A percentile compares a stretch with the other conserved stretches of the same genome.
phyloP scores from a whole-genome alignment of 2,888 invertebrate species.

The Lumbricus terrestris region DNA sequence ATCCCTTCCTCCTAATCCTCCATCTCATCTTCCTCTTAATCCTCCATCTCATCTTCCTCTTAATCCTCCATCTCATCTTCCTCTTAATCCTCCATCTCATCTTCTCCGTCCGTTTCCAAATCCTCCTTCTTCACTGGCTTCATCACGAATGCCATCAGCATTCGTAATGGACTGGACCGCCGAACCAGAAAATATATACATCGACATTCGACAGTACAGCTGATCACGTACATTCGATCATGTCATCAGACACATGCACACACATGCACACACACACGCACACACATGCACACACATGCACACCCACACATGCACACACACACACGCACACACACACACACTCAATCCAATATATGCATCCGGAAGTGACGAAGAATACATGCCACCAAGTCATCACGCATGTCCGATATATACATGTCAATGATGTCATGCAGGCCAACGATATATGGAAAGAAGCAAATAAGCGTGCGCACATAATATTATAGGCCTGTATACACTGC shows the following conservation, averaged over 20 bases:
- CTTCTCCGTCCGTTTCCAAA: not conserved
- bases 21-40: too few species aligned
- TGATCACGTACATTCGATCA: not conserved
- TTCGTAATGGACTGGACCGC: not conserved
- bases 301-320: too few species aligned
- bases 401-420: not conserved
- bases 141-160: not conserved
- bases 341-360: not conserved
- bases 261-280: too few species aligned
- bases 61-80: not conserved
- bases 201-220: not conserved
- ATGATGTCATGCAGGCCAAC: too few species aligned
- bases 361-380: not conserved
- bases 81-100: not conserved
- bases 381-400: not conserved
- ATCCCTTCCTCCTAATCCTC: not conserved
- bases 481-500: too few species aligned
- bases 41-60: not conserved
- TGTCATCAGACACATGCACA: too few species aligned
- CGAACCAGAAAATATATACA: constrained; percentile 3
- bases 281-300: too few species aligned
- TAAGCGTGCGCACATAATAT: too few species aligned
- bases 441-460: too few species aligned
- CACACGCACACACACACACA: too few species aligned
- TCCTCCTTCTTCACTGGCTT: not conserved